A percentile compares a stretch with the other conserved stretches of the same genome.
Evolutionary conservation across 2,113 vertebrate genomes (phyloP).

Genomic region (Sinocyclocheilus anshuiensis): DNA sequence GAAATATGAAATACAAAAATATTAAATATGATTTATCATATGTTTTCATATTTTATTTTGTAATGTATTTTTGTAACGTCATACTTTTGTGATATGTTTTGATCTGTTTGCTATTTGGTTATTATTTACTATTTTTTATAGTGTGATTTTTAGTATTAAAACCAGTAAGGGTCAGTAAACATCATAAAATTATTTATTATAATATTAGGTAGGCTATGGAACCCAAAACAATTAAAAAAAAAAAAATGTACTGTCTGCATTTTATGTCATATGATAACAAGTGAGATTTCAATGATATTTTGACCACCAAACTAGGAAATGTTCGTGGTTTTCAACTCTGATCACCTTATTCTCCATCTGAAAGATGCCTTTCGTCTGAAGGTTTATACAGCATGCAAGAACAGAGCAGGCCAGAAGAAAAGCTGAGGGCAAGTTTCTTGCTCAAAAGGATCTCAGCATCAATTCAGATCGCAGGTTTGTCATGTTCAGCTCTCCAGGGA

Average conservation of each 20-base stretch:
- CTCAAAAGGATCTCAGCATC: background rate
- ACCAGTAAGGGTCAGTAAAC: background rate
- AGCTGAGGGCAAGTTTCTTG: background rate
- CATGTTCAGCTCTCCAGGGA: background rate
- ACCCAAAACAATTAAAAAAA: too few relatives aligned
- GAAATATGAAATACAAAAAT: too few relatives aligned
- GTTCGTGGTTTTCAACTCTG: too few relatives aligned
- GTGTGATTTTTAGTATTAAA: background rate
- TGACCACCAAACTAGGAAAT: background rate
- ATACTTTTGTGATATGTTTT: too few relatives aligned
- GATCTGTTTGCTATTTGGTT: too few relatives aligned
- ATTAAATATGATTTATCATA: too few relatives aligned
- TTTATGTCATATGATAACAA: background rate
- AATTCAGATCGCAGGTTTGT: background rate
- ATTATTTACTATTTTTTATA: background rate
- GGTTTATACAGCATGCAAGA: background rate
- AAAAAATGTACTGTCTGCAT: too few relatives aligned
- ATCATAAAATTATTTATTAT: background rate
- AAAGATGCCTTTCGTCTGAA: background rate
- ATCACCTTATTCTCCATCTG: background rate
- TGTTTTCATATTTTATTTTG: too few relatives aligned
- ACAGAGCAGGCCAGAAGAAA: background rate
- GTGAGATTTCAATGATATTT: background rate
- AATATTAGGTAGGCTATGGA: background rate
- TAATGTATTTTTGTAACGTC: too few relatives aligned